phyloP scores from a whole-genome alignment of 2,888 invertebrate genomes.

The Lottia scabra region DNA sequence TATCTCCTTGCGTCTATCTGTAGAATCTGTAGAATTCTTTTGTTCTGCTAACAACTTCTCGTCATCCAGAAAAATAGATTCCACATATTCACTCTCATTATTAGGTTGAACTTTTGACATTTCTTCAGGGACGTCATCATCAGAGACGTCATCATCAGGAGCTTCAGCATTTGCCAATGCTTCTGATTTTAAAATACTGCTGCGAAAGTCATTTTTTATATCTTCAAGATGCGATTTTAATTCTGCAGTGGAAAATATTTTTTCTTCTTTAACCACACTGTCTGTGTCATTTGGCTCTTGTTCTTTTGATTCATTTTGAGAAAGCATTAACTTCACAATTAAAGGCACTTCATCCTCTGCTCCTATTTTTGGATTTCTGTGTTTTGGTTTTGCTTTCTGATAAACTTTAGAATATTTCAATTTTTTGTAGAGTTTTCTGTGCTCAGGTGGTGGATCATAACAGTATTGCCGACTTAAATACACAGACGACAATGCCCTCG shows the following conservation, averaged over 20 bases:
- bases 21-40: not conserved
- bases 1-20: slow-evolving; percentile 12
- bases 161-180: not conserved
- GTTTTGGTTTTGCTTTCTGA: slow-evolving; percentile 6
- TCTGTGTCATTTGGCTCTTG: not conserved
- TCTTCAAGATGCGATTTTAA: not conserved
- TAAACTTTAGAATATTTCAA: too few relatives aligned
- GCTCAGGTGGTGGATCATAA: too few relatives aligned
- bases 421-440: too few relatives aligned
- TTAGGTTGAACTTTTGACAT: not conserved
- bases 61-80: slow-evolving; percentile 25
- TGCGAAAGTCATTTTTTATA: not conserved
- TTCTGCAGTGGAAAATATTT: not conserved
- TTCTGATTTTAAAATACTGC: not conserved
- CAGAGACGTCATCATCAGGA: slow-evolving; percentile 4
- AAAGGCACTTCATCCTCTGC: not conserved
- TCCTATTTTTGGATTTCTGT: slow-evolving; percentile 17
- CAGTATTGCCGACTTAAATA: too few relatives aligned
- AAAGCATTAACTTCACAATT: not conserved
- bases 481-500: too few relatives aligned
- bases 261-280: not conserved
- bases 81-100: not conserved
- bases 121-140: slow-evolving; percentile 7
- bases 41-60: not conserved
- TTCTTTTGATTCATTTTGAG: not conserved